Base-by-base conservation (phyloP, 2,888 invertebrate species). In the Belgica antarctica region DNA sequence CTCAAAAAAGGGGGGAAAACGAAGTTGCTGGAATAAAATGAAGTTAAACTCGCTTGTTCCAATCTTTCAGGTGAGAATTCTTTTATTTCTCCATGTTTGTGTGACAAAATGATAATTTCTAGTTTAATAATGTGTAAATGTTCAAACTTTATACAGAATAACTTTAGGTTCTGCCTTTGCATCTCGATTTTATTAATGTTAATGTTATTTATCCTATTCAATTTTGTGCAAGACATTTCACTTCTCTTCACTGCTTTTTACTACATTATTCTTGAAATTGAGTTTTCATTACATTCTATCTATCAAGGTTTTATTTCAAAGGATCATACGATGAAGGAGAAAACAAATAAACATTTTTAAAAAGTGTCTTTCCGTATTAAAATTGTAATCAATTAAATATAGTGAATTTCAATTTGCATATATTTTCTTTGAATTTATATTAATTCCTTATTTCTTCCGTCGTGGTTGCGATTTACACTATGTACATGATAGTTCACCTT, bases 31-130 rank as follows among this genome's bases (percentile, higher is more conserved):
- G 5, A 19, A 68, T 47, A 28, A 24, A 66, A 28, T 2, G 22
- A 12, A 12, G 25, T 47, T 46, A 52, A 52, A 52, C 7, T 22
- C 17, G 52, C 17, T 52, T 52, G 52, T 5, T 19, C 19, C 52
- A 52, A 52, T 57, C 19, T 31, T 57, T 22, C 52, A 57, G 28
- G 28, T 19, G 25, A 22, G 24, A 34, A 57, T 22, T 22, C 25
- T 68, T 59, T 59, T 22, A 52, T 52, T 59, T 59, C n/a, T 52
- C 24, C n/a, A n/a, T 52, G 52, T 28, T 68, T 57, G n/a, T 34
- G 68, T 68, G 68, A 68, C 68, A 68, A 68, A 68, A 68, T 27
- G 66, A 66, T 66, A 47, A 66, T 28, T 66, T 66, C 66, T 66
- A 47, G 19, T 47, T 47, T 19, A 52, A 52, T n/a, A 22, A n/a